These are phyloP conservation scores for Hoplostethus atlanticus DNA, from an alignment of 2,797 vertebrate species.

Conservation along the genomic window DNA sequence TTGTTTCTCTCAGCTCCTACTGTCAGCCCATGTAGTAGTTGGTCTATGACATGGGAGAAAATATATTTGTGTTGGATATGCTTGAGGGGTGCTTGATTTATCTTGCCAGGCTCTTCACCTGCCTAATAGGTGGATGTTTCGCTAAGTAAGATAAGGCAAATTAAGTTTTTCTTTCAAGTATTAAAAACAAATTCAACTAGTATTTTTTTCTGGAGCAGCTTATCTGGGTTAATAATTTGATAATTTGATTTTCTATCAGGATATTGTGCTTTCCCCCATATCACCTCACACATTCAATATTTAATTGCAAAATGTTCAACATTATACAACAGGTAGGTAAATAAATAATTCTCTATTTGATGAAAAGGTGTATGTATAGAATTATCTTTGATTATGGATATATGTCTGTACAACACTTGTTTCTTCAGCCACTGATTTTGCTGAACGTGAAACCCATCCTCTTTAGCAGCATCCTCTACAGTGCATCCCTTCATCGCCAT, in stretches of 20 bases:
- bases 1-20: constrained; percentile 68
- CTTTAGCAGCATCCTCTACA: constrained; percentile 57
- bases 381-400: too few species aligned
- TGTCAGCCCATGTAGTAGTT: constrained; percentile 55
- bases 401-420: constrained; percentile 8
- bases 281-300: neutral
- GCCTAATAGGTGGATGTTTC: constrained; percentile 34
- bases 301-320: neutral
- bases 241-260: neutral
- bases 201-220: constrained; percentile 9
- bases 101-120: constrained; percentile 41
- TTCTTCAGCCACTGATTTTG: constrained; percentile 15
- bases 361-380: neutral
- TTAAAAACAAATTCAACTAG: constrained; percentile 1
- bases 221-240: neutral
- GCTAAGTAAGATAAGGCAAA: constrained; percentile 1
- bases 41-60: constrained; percentile 25
- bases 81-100: constrained; percentile 20
- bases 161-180: neutral
- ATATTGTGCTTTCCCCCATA: too few species aligned
- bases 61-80: neutral
- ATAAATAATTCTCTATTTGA: neutral
- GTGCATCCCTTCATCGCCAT: constrained; percentile 68
- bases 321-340: neutral
- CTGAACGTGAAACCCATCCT: constrained; percentile 28